Percentiles rank a stretch among this genome's conserved stretches.
Evolutionary conservation across 2,888 invertebrate genomes (phyloP).

Genomic region (Hipparchia sbordonii): DNA sequence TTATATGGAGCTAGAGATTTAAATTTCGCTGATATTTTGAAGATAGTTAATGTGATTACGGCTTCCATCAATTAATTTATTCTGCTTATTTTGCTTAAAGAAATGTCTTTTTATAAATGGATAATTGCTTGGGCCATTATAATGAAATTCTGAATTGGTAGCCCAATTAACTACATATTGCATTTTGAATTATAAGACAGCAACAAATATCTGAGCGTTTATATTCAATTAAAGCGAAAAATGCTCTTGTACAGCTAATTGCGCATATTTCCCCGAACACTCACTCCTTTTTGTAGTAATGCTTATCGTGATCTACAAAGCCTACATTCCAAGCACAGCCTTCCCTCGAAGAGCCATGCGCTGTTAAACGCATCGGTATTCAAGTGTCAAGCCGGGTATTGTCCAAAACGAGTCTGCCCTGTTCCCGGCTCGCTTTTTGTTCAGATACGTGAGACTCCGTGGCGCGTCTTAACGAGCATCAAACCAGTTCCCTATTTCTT

Average conservation of each 20-base stretch:
- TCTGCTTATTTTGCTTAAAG: conserved; percentile 4
- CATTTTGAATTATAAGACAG: conserved; percentile 8
- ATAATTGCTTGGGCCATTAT: background rate
- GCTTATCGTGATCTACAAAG: conserved; percentile 36
- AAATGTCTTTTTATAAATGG: conserved; percentile 9
- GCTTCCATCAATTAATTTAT: conserved; percentile 1
- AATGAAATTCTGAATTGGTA: background rate
- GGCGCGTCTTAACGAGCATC: conserved; percentile 75
- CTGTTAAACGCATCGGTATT: conserved; percentile 70
- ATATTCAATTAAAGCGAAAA: conserved; percentile 9
- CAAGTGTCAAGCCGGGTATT: conserved; percentile 72
- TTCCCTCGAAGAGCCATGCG: conserved; percentile 39
- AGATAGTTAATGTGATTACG: conserved; percentile 11
- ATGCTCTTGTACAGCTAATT: conserved; percentile 9
- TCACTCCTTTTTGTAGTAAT: conserved; percentile 8
- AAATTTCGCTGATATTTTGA: conserved; percentile 26
- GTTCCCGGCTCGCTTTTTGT: conserved; percentile 69
- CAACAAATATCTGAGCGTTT: background rate
- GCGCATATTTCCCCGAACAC: conserved; percentile 11
- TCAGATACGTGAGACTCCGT: conserved; percentile 72
- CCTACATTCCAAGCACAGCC: conserved; percentile 43
- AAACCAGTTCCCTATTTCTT: conserved; percentile 75
- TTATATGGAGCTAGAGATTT: conserved; percentile 61
- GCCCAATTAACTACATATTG: conserved; percentile 17
- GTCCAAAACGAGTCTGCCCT: conserved; percentile 71